Evolutionary conservation across 2,888 invertebrate species (phyloP).

Genomic region (Nemoura dubitans): DNA sequence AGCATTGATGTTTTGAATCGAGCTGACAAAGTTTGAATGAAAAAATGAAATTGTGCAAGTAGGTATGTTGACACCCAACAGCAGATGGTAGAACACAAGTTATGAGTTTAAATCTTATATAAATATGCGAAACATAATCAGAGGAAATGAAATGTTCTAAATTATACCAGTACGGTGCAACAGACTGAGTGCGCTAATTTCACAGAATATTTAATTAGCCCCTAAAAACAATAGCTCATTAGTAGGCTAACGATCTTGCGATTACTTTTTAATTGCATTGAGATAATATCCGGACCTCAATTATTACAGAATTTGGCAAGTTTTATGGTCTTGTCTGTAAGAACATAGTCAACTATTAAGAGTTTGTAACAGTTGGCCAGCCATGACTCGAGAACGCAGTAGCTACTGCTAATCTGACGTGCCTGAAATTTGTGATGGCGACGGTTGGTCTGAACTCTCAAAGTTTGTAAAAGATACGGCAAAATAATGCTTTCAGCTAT

Average conservation of each 20-base stretch:
- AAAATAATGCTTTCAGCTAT: conserved; percentile 36
- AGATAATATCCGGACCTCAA: conserved; percentile 40
- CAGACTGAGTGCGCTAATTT: neutral
- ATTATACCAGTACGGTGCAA: neutral
- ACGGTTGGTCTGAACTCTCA: conserved; percentile 33
- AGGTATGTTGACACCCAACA: no score
- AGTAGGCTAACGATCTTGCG: conserved; percentile 36
- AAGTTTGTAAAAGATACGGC: conserved; percentile 37
- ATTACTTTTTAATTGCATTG: conserved; percentile 40
- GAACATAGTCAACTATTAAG: conserved; percentile 22
- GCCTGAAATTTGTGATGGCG: conserved; percentile 34
- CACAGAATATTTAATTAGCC: conserved; percentile 23
- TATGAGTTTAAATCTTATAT: no score
- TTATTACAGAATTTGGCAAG: conserved; percentile 38
- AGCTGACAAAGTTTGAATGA: no score
- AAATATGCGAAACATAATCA: no score
- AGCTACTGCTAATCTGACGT: conserved; percentile 38
- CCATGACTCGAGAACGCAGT: neutral
- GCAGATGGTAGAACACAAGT: no score
- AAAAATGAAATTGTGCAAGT: no score
- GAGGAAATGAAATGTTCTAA: neutral
- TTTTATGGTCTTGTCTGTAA: conserved; percentile 31
- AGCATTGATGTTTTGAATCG: no score
- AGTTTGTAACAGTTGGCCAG: conserved; percentile 30
- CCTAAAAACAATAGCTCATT: conserved; percentile 37